Evolutionary conservation across 1,140 invertebrate genomes (phyloP).

Genomic region (Harpegnathos saltator): DNA sequence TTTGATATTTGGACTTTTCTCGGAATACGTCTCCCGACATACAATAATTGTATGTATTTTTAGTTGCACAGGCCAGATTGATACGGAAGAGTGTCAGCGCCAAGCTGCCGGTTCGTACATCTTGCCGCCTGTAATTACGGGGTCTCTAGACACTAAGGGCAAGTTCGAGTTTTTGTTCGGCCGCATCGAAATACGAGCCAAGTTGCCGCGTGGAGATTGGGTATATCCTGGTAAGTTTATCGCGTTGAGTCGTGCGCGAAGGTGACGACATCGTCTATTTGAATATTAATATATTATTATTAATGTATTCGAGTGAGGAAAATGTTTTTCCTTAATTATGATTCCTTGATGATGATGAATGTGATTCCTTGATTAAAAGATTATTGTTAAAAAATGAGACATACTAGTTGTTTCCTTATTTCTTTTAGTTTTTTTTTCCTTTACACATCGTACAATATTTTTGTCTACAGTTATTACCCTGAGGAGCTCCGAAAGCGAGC

Average conservation of each 20-base stretch:
- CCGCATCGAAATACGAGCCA: constrained; percentile 88
- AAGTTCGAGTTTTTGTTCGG: constrained; percentile 88
- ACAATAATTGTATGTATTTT: too few relatives aligned
- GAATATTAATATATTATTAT: too few relatives aligned
- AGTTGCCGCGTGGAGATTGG: constrained; percentile 90
- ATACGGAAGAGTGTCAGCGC: constrained; percentile 84
- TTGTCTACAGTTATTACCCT: constrained; percentile 56
- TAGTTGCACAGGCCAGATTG: constrained; percentile 87
- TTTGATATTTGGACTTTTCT: too few relatives aligned
- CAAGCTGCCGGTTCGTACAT: constrained; percentile 85
- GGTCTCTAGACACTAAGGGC: constrained; percentile 88
- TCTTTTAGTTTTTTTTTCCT: too few relatives aligned
- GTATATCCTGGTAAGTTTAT: constrained; percentile 87
- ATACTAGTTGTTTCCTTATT: too few relatives aligned
- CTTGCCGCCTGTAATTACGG: constrained; percentile 89
- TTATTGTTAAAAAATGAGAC: too few relatives aligned
- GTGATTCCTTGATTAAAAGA: too few relatives aligned
- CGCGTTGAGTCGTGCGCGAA: background rate
- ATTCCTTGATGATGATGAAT: too few relatives aligned
- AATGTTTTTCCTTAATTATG: too few relatives aligned
- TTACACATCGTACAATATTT: background rate
- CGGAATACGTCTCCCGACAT: too few relatives aligned
- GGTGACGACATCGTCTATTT: too few relatives aligned
- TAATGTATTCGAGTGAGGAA: too few relatives aligned
- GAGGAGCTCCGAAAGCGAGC: background rate